phyloP scores from a whole-genome alignment of 2,888 invertebrate genomes.

The Lissocephala sabroskyi region DNA sequence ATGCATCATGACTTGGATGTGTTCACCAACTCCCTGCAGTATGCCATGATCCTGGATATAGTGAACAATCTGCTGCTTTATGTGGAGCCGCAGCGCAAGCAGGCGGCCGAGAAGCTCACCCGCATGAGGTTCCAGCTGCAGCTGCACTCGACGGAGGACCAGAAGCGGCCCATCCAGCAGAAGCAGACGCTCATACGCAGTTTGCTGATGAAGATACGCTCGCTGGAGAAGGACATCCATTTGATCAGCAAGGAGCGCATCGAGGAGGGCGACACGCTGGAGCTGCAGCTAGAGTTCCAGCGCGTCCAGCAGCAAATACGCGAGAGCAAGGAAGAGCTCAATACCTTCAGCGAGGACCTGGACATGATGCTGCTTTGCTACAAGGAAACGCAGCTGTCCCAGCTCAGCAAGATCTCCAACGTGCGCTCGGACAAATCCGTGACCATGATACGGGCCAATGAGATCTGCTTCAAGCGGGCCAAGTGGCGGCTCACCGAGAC shows the following conservation, averaged over 20 bases:
- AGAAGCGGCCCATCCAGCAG: slow-evolving; percentile 91
- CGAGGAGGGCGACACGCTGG: slow-evolving; percentile 77
- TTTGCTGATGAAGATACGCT: slow-evolving; percentile 85
- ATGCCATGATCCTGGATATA: slow-evolving; percentile 97
- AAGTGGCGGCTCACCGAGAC: slow-evolving; percentile 98
- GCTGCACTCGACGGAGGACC: slow-evolving; percentile 91
- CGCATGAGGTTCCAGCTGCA: slow-evolving; percentile 96
- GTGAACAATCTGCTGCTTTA: slow-evolving; percentile 97
- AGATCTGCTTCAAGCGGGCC: slow-evolving; percentile 98
- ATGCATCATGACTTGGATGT: slow-evolving; percentile 99
- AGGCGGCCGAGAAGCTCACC: slow-evolving; percentile 87
- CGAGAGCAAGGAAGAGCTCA: slow-evolving; percentile 91
- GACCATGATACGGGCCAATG: slow-evolving; percentile 86
- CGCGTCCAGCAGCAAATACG: slow-evolving; percentile 81
- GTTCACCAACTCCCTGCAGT: slow-evolving; percentile 95
- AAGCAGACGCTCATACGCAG: slow-evolving; percentile 86
- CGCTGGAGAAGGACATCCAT: slow-evolving; percentile 92
- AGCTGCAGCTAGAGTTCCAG: slow-evolving; percentile 79
- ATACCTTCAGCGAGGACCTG: slow-evolving; percentile 91
- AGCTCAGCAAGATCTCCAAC: slow-evolving; percentile 76
- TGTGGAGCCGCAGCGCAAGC: slow-evolving; percentile 95
- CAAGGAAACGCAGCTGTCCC: slow-evolving; percentile 83
- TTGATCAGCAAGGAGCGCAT: slow-evolving; percentile 85
- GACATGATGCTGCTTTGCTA: slow-evolving; percentile 96
- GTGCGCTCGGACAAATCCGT: slow-evolving; percentile 81